Evolutionary conservation across 2,888 invertebrate genomes (phyloP).

Genomic region (Pyrrhosoma nymphula): DNA sequence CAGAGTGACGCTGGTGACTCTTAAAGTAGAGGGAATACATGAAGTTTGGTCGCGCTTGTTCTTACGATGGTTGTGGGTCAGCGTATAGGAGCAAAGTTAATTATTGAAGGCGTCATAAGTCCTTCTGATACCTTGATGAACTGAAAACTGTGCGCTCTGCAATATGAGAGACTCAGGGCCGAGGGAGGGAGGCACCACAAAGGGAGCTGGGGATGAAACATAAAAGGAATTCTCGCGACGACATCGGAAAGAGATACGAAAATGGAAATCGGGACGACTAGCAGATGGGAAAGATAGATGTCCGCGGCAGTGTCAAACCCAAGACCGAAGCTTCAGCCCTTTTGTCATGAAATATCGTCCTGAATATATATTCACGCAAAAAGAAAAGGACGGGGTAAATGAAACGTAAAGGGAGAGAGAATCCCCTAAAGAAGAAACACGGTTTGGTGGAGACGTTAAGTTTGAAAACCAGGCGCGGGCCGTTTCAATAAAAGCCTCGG

Average conservation of each 20-base stretch:
- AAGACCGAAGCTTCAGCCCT: not conserved
- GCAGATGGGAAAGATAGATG: not conserved
- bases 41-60: no score
- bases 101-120: no score
- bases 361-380: not conserved
- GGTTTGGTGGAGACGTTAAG: not conserved
- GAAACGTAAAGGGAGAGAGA: not conserved
- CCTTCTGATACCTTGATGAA: no score
- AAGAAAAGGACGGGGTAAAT: not conserved
- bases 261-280: not conserved
- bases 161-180: no score
- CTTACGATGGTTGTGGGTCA: no score
- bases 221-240: not conserved
- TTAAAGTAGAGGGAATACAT: no score
- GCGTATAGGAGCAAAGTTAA: no score
- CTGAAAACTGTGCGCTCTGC: no score
- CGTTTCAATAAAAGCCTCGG: not conserved
- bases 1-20: no score
- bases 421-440: not conserved
- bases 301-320: not conserved
- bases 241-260: conserved; percentile 7
- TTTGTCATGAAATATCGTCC: not conserved
- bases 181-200: no score
- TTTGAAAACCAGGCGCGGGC: not conserved
- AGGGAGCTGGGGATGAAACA: not conserved